Evolutionary conservation across 2,113 vertebrate species (phyloP).

Genomic region (Lathamus discolor): DNA sequence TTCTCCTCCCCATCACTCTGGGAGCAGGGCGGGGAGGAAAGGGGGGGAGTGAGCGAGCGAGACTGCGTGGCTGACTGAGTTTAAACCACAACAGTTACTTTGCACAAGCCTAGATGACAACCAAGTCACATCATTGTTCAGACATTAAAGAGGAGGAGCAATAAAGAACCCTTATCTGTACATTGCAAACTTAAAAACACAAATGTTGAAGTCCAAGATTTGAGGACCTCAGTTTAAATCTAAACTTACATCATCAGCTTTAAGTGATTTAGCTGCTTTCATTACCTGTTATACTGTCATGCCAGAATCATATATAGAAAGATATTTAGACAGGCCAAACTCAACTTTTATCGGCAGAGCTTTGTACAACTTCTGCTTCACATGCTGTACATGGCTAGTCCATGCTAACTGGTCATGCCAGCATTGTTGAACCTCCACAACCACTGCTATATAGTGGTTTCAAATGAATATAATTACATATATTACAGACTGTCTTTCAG

Average conservation of each 20-base stretch:
- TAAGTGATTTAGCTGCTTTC: background rate
- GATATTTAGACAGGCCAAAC: background rate
- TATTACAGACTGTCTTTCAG: background rate
- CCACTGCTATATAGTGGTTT: background rate
- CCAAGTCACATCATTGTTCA: background rate
- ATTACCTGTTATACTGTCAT: background rate
- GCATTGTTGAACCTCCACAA: background rate
- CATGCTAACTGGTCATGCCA: background rate
- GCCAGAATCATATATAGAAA: background rate
- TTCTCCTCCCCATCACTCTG: too few species aligned
- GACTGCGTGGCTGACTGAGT: too few species aligned
- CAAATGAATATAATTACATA: background rate
- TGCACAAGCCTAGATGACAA: background rate
- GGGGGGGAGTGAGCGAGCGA: too few species aligned
- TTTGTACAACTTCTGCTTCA: background rate
- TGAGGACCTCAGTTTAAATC: background rate
- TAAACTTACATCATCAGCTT: background rate
- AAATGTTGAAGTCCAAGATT: background rate
- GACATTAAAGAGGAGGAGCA: background rate
- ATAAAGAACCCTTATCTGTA: background rate
- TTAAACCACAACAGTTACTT: too few species aligned
- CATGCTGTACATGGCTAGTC: background rate
- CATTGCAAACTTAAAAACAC: background rate
- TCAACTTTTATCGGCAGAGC: background rate
- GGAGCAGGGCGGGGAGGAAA: too few species aligned